A percentile compares a stretch with the other conserved stretches of the same genome.
Evolutionary conservation across 2,888 invertebrate species (phyloP).

Genomic region (Nudaria mundana): DNA sequence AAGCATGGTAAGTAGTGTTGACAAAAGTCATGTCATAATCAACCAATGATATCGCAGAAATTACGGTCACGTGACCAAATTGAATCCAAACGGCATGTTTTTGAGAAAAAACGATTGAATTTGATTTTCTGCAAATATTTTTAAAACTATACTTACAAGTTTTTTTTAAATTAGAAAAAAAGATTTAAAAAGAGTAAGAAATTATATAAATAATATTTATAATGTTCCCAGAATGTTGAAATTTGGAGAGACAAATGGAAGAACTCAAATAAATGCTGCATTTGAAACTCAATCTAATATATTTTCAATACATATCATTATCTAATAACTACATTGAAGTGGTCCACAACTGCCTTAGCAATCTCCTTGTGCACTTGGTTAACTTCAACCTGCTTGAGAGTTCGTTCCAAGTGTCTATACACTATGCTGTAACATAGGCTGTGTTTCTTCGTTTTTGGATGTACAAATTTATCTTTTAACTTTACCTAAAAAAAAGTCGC

Average conservation of each 20-base stretch:
- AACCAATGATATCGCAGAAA: too few species aligned
- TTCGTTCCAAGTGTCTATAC: conserved; percentile 95
- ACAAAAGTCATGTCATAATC: too few species aligned
- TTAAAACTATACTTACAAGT: too few species aligned
- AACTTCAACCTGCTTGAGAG: conserved; percentile 93
- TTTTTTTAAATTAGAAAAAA: too few species aligned
- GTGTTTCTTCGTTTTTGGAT: conserved; percentile 90
- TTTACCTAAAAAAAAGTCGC: conserved; percentile 81
- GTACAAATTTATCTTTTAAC: conserved; percentile 91
- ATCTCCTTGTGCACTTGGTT: conserved; percentile 91
- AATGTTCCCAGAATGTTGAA: too few species aligned
- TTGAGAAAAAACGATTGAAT: too few species aligned
- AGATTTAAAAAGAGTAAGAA: too few species aligned
- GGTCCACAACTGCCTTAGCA: conserved; percentile 71
- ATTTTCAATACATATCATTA: conserved; percentile 29
- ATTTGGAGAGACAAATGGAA: not conserved
- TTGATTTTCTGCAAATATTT: too few species aligned
- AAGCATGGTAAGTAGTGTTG: too few species aligned
- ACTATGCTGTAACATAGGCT: conserved; percentile 96
- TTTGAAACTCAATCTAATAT: conserved; percentile 1
- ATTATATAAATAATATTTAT: too few species aligned
- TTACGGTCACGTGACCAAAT: too few species aligned
- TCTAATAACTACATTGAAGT: conserved; percentile 63
- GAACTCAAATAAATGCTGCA: not conserved
- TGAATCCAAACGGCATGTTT: too few species aligned